Conservation (phyloP, 2,888 invertebrate species). For the Zygogramma bicolorata region DNA sequence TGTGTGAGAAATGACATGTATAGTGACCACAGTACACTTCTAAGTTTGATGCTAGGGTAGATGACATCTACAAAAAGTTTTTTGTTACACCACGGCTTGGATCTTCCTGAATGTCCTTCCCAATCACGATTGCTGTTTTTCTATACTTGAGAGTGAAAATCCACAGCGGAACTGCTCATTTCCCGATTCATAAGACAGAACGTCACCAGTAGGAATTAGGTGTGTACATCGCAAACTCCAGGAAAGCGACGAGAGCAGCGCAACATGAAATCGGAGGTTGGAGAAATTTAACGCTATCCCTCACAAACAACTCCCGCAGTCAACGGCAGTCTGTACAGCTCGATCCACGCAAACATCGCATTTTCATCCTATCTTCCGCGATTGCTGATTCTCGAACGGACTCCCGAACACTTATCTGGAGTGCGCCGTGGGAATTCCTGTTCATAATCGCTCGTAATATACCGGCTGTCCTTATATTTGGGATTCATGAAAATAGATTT, state of each 20-base stretch:
- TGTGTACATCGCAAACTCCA: slow-evolving; percentile 1
- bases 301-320: neutral
- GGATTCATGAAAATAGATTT: no score
- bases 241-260: slow-evolving; percentile 2
- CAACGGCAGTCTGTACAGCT: neutral
- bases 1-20: no score
- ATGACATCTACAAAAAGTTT: no score
- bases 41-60: no score
- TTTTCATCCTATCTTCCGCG: neutral
- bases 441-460: no score
- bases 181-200: neutral
- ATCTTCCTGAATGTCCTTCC: no score
- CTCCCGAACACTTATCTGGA: neutral
- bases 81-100: no score
- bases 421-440: neutral
- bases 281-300: neutral
- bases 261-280: slow-evolving; percentile 2
- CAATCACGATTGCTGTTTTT: no score
- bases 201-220: neutral
- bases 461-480: no score
- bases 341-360: neutral
- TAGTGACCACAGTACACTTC: no score
- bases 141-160: no score
- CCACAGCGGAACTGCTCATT: neutral
- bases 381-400: neutral